A percentile compares a stretch with the other conserved stretches of the same genome.
Conservation (phyloP, 2,113 vertebrate genomes). For the Onychostruthus taczanowskii region DNA sequence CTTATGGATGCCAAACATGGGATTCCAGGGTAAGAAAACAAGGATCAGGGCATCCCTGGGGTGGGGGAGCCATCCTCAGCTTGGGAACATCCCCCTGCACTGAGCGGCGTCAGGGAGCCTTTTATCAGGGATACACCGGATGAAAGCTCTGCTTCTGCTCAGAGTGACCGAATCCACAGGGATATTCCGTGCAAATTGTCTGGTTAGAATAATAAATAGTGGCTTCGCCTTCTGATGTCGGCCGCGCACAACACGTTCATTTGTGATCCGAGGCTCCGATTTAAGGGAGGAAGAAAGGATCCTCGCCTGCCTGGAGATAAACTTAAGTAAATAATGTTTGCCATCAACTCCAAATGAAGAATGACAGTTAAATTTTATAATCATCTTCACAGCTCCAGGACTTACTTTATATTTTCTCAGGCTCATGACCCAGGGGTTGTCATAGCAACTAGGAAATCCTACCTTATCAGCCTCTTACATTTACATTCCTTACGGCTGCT, state of each 20-base stretch:
- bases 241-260: slow-evolving; percentile 44
- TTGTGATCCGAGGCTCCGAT: slow-evolving; percentile 64
- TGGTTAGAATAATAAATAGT: slow-evolving; percentile 57
- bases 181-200: slow-evolving; percentile 56
- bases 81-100: neutral
- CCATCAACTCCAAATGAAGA: slow-evolving; percentile 87
- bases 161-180: slow-evolving; percentile 52
- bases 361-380: slow-evolving; percentile 91
- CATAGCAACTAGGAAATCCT: slow-evolving; percentile 89
- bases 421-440: slow-evolving; percentile 87
- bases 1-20: neutral
- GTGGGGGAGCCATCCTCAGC: neutral
- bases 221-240: slow-evolving; percentile 31
- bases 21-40: neutral
- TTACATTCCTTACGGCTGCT: slow-evolving; percentile 81
- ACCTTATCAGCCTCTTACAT: slow-evolving; percentile 84
- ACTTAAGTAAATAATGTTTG: slow-evolving; percentile 84
- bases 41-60: neutral
- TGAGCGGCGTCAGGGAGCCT: neutral
- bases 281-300: slow-evolving; percentile 56
- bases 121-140: slow-evolving; percentile 7
- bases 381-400: slow-evolving; percentile 85
- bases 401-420: slow-evolving; percentile 82
- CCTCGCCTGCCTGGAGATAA: slow-evolving; percentile 76
- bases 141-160: neutral